Base-by-base conservation (phyloP, 2,113 vertebrate species). In the Xiphophorus maculatus region DNA sequence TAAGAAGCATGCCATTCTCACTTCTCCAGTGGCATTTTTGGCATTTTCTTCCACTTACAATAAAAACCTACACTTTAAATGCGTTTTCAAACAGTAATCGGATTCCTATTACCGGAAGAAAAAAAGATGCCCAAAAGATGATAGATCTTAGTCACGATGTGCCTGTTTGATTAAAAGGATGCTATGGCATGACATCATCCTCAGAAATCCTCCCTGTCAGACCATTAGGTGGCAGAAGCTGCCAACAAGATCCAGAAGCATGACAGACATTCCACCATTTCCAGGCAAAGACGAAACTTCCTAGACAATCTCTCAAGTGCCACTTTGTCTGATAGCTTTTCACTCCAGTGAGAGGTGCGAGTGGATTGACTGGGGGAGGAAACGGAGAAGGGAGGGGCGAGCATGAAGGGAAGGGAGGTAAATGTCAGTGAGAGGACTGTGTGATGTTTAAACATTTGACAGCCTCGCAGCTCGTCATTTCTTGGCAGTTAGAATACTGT, bases 171-270 rank as follows among this genome's bases (percentile, higher is more conserved):
- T 82, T 73, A 33, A 70, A 80, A 69, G 66, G 61, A 69, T 73
- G 61, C 65, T 40, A 74, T 29, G 63, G 71, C 64, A 77, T 87
- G 77, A 87, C 67, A 60, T 89, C 78, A 83, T 83, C 75, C 85
- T 87, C 74, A 65, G 75, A 90, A 80, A 48, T 84, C 80, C 80
- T 88, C 74, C 79, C 63, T 10, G 27, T 84, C 82, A 86, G 83
- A 80, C 93, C 94, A 93, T 93, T 91, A 95, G 94, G 84, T 93
- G 93, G 93, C 93, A 94, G 90, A 85, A 93, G 88, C 76, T 80
- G 86, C 88, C 89, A 93, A 63, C 67, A 40, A 87, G 86, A 86
- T 69, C 44, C 63, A 61, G 74, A 79, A 81, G 87, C 37, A 44
- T 79, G 79, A 74, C 29, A 83, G 87, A 90, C 85, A 88, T 84